Evolutionary conservation across 2,113 vertebrate species (phyloP), one percentile per base, ranked within the genome.

Genomic region (Piaya cayana): DNA sequence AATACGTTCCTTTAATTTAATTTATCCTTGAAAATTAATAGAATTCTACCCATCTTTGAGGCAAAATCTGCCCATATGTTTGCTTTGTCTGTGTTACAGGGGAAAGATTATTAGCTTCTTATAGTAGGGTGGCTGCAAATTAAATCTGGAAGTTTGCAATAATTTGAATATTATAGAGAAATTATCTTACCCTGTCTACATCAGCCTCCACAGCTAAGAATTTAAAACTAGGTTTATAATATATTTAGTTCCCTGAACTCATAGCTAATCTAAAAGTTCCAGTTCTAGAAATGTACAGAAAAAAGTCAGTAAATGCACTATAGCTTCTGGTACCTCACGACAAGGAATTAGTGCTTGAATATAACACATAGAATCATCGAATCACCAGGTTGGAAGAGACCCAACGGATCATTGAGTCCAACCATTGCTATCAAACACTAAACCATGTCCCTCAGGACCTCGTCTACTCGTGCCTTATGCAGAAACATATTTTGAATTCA

Each of bases 1-100:
- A 97, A 97, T 96, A 87, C 69, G 92, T 93, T 85, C 59, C 95
- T 92, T 96, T 97, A 98, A 98, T 97, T 97, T 69, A 97, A 96
- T 97, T 96, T 97, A 96, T 97, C 84, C 93, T 96, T 97, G 93
- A 96, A 98, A 97, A 97, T 97, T 97, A 97, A 97, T 95, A 96
- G 93, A 95, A 96, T 93, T 91, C 77, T 91, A 96, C 89, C 95
- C 95, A 91, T 96, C 95, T 96, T 75, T 87, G 50, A 92, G 62
- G 58, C 50, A 86, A 97, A 96, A 93, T 52, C 26, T 95, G 65
- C 89, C 82, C 79, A 62, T 97, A 78, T 32, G 55, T 97, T 97
- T 97, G 29, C 87, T 96, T 96, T 94, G 39, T 11, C 39, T 95
- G 62, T 94, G 93, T 97, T 96, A 97, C 88, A 96, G 64, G 91